Conservation (phyloP, 2,888 invertebrate genomes). For the Platerodrilus igneus region DNA sequence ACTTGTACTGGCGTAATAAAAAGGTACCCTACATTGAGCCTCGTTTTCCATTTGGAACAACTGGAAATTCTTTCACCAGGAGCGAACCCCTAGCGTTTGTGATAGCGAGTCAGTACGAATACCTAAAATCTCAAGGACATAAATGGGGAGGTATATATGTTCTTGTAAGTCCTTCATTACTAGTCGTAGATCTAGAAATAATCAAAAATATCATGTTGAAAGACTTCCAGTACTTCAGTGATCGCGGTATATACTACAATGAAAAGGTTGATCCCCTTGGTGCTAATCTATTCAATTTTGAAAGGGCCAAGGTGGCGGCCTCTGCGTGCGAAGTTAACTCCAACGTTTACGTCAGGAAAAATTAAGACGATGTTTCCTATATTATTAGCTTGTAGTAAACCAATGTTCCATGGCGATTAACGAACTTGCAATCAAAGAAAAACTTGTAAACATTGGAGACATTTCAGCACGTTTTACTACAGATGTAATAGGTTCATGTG, state of each 20-base stretch:
- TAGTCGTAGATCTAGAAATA: conserved; percentile 20
- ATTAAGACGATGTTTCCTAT: conserved; percentile 46
- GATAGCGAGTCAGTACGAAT: conserved; percentile 2
- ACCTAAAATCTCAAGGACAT: background rate
- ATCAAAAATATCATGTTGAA: conserved; percentile 49
- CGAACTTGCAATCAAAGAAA: conserved; percentile 35
- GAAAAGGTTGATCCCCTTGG: conserved; percentile 54
- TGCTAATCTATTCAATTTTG: conserved; percentile 52
- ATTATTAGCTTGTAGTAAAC: conserved; percentile 5
- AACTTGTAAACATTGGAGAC: conserved; percentile 42
- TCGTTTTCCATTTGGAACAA: conserved; percentile 12
- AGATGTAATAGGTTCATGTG: conserved; percentile 56
- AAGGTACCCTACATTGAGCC: conserved; percentile 7
- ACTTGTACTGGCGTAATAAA: conserved; percentile 6
- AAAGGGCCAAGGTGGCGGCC: conserved; percentile 55
- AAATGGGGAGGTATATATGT: conserved; percentile 6
- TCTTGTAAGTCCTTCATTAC: conserved; percentile 15
- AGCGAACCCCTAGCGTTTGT: background rate
- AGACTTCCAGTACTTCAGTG: conserved; percentile 57
- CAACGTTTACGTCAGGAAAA: conserved; percentile 33
- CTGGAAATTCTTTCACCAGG: conserved; percentile 2
- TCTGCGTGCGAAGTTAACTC: conserved; percentile 52
- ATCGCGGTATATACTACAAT: conserved; percentile 55
- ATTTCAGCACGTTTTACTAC: conserved; percentile 52
- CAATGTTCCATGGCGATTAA: conserved; percentile 1